Percentiles rank a stretch among this genome's conserved stretches.
These are phyloP conservation scores for Sinhomidia bicolor DNA, from an alignment of 2,888 invertebrate genomes.

Conservation along the genomic window DNA sequence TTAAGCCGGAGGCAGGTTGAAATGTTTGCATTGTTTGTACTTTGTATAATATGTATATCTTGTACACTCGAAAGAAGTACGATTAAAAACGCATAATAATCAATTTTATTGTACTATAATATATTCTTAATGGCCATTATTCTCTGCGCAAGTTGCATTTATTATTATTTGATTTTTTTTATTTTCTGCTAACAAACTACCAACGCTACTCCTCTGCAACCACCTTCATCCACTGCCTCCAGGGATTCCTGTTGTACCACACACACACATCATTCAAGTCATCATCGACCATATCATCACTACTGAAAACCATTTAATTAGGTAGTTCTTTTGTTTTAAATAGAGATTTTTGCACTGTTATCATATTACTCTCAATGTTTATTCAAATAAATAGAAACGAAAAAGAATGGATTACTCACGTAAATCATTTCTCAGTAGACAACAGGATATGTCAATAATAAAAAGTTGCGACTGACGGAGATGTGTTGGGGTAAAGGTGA, in stretches of 20 bases:
- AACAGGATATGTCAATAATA: slow-evolving; percentile 61
- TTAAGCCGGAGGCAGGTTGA: neutral
- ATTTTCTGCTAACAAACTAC: slow-evolving; percentile 35
- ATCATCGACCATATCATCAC: slow-evolving; percentile 37
- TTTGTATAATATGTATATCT: neutral
- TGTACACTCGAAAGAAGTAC: neutral
- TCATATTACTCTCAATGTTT: neutral
- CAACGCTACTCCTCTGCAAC: neutral
- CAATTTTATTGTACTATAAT: slow-evolving; percentile 29
- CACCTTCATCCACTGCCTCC: slow-evolving; percentile 23
- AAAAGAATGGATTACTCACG: slow-evolving; percentile 43
- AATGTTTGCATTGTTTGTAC: slow-evolving; percentile 32
- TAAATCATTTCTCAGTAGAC: slow-evolving; percentile 61
- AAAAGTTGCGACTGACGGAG: neutral
- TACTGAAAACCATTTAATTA: slow-evolving; percentile 30
- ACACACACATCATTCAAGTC: slow-evolving; percentile 45
- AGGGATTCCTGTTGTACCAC: slow-evolving; percentile 36
- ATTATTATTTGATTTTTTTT: slow-evolving; percentile 32
- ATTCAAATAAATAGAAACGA: slow-evolving; percentile 10
- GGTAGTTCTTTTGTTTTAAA: neutral
- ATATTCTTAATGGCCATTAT: slow-evolving; percentile 17
- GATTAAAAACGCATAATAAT: slow-evolving; percentile 54
- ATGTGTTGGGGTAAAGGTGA: neutral
- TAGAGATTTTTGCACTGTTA: neutral
- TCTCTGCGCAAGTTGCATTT: neutral